Evolutionary conservation across 2,113 vertebrate genomes (phyloP), one percentile per base, ranked within the genome.

Genomic region (Trachemys scripta): DNA sequence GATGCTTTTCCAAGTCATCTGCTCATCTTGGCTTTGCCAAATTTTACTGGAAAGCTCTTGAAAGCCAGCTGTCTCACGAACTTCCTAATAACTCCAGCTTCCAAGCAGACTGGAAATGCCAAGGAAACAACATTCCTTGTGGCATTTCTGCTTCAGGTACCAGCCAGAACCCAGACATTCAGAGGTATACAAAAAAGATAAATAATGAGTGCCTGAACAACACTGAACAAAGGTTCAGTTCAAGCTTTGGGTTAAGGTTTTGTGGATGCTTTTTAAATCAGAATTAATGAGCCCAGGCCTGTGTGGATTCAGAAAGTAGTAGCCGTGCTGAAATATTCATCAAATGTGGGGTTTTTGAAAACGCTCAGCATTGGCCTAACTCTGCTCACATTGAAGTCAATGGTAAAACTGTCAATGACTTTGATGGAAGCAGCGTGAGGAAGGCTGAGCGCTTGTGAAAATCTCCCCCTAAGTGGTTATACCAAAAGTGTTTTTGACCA

Each of bases 41-140:
- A 89, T 92, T 95, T 94, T 90, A 80, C 93, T 92, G 88, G 76
- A 95, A 90, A 95, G 82, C 81, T 96, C 89, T 82, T 83, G 92
- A 92, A 95, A 96, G 86, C 87, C 95, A 88, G n/a, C 83, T 88
- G 95, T 96, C 93, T 96, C 92, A 25, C 95, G 93, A 95, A 94
- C 92, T 92, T 95, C 94, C 87, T 79, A 91, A 91, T 83, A 84
- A 80, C 96, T 92, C 87, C 97, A 96, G 94, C 96, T 97, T 95
- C 95, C 83, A 91, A 10, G 82, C 89, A 95, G 95, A 35, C 87
- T 97, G 95, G 90, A 94, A 97, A 94, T 96, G 92, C 93, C 93
- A 97, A 96, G 96, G 95, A 97, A 97, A 97, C 95, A 95, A 88
- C 87, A 79, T 13, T 94, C 91, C 81, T 47, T 47, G 3, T 76